Conservation (phyloP, 2,797 vertebrate species). For the Artibeus lituratus region DNA sequence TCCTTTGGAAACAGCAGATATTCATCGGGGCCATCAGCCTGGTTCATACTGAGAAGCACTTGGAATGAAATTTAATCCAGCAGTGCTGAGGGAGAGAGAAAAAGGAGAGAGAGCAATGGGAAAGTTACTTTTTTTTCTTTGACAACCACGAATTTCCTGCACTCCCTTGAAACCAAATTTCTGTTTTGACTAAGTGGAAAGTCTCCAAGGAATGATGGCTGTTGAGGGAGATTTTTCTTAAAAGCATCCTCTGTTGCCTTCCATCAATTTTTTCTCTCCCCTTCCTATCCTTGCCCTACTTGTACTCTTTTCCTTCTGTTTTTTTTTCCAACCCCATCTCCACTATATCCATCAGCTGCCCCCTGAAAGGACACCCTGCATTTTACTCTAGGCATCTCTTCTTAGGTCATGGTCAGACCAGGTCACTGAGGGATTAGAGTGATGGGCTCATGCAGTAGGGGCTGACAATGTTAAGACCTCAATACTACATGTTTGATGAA, state of each 20-base stretch:
- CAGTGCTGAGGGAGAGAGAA: slow-evolving; percentile 6
- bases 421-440: neutral
- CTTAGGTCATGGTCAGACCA: neutral
- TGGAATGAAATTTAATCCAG: slow-evolving; percentile 73
- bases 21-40: slow-evolving; percentile 63
- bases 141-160: slow-evolving; percentile 72
- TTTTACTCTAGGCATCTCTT: neutral
- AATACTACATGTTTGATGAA: neutral
- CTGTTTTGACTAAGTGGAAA: slow-evolving; percentile 72
- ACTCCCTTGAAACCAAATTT: slow-evolving; percentile 73
- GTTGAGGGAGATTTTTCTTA: slow-evolving; percentile 39
- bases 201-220: slow-evolving; percentile 57
- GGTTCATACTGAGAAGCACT: slow-evolving; percentile 66
- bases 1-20: slow-evolving; percentile 61
- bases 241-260: slow-evolving; percentile 57
- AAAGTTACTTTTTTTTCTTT: slow-evolving; percentile 62
- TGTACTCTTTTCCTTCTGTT: neutral
- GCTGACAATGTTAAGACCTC: neutral
- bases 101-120: neutral
- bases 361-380: neutral
- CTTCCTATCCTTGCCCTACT: neutral
- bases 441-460: neutral
- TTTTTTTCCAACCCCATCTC: neutral
- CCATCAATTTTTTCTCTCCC: slow-evolving; percentile 4
- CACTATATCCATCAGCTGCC: neutral